These are phyloP conservation scores for Zele albiditarsus DNA, from an alignment of 2,888 invertebrate species.

Conservation along the genomic window DNA sequence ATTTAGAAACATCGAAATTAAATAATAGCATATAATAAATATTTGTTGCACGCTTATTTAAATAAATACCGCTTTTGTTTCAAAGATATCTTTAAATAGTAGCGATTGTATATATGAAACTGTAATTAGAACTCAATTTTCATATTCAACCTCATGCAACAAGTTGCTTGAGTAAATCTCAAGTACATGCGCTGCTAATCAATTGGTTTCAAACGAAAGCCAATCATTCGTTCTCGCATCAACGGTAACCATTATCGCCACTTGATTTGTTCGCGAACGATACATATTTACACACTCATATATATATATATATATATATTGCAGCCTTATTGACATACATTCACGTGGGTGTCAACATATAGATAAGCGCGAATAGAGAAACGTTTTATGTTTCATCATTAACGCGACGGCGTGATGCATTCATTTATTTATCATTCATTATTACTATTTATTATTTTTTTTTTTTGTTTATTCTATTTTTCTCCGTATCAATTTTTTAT, in stretches of 20 bases:
- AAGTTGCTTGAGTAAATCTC: background rate
- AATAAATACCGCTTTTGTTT: too few relatives aligned
- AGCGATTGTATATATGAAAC: too few relatives aligned
- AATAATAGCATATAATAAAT: too few relatives aligned
- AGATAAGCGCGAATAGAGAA: constrained; percentile 12
- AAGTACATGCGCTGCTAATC: constrained; percentile 5
- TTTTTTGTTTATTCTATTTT: background rate
- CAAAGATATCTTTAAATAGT: too few relatives aligned
- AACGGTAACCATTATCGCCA: background rate
- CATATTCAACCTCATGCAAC: too few relatives aligned
- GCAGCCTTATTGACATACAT: background rate
- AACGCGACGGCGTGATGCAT: background rate
- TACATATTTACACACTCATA: background rate
- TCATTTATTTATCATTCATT: background rate
- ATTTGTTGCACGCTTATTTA: too few relatives aligned
- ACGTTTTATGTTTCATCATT: constrained; percentile 29
- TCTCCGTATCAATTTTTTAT: background rate
- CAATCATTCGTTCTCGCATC: constrained; percentile 44
- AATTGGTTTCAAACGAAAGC: constrained; percentile 40
- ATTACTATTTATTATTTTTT: constrained; percentile 1
- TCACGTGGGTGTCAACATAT: constrained; percentile 30
- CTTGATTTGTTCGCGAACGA: constrained; percentile 19
- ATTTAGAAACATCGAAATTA: too few relatives aligned
- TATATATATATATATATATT: background rate
- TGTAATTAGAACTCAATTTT: too few relatives aligned